Conservation (phyloP, 2,797 vertebrate species). For the Schizopygopsis malacanthus region DNA sequence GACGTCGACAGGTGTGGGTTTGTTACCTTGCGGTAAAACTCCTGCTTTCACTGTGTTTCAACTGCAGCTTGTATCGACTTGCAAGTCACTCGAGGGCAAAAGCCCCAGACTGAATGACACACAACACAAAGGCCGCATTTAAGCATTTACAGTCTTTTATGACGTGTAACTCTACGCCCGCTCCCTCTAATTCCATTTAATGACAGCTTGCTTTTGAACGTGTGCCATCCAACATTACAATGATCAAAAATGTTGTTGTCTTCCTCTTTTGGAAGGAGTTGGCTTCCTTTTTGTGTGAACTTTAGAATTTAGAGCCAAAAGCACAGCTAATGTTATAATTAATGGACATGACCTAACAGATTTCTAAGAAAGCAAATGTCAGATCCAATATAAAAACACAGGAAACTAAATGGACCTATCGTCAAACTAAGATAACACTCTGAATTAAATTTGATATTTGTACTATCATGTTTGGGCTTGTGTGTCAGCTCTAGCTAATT, state of each 20-base stretch:
- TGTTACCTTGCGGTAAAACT: conserved; percentile 39
- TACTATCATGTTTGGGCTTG: neutral
- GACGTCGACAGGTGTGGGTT: conserved; percentile 28
- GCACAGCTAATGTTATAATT: neutral
- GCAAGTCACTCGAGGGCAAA: conserved; percentile 49
- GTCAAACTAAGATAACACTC: neutral
- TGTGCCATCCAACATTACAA: conserved; percentile 32
- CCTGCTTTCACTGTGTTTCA: conserved; percentile 39
- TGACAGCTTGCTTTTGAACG: conserved; percentile 36
- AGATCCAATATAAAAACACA: neutral
- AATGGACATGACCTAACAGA: neutral
- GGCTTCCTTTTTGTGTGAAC: conserved; percentile 2
- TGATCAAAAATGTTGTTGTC: conserved; percentile 12
- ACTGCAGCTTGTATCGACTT: conserved; percentile 52
- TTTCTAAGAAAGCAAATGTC: neutral
- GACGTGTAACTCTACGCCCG: conserved; percentile 40
- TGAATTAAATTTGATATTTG: conserved; percentile 11
- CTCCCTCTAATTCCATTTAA: conserved; percentile 45
- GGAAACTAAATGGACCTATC: neutral
- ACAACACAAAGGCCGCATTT: conserved; percentile 46
- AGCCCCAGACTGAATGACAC: conserved; percentile 49
- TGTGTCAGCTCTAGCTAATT: conserved; percentile 8
- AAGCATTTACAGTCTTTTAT: conserved; percentile 52
- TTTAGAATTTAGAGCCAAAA: conserved; percentile 4
- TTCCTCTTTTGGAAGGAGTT: conserved; percentile 4